These are phyloP conservation scores for Labrus mixtus DNA, from an alignment of 2,113 vertebrate genomes.

Conservation along the genomic window DNA sequence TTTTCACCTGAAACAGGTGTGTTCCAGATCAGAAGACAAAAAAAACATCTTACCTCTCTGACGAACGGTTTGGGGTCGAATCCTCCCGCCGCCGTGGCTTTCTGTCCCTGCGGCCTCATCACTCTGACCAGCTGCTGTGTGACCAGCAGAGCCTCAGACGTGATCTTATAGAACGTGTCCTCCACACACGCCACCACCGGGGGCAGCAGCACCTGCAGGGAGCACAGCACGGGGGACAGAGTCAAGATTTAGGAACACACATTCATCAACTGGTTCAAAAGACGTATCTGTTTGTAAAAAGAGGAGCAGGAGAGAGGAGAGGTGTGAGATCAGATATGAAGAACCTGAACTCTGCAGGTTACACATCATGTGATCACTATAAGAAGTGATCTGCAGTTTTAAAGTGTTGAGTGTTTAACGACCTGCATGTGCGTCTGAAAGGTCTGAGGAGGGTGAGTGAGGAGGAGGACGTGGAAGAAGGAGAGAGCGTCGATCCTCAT, in stretches of 20 bases:
- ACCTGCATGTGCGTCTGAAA: constrained; percentile 91
- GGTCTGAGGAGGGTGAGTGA: constrained; percentile 88
- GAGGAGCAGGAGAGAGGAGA: no score
- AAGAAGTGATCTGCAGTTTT: no score
- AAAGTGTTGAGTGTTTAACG: constrained; percentile 37
- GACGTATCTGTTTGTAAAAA: no score
- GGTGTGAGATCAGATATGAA: no score
- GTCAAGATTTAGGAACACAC: no score
- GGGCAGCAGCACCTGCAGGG: constrained; percentile 87
- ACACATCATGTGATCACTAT: no score
- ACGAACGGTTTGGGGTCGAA: constrained; percentile 86
- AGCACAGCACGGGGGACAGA: constrained; percentile 79
- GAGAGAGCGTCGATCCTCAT: constrained; percentile 97
- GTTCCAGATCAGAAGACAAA: no score
- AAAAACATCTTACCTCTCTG: constrained; percentile 69
- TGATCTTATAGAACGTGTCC: constrained; percentile 99
- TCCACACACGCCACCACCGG: constrained; percentile 97
- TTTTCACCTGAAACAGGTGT: no score
- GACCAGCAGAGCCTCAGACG: constrained; percentile 97
- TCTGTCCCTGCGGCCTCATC: constrained; percentile 83
- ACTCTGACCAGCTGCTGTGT: constrained; percentile 97
- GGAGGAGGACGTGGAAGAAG: constrained; percentile 96
- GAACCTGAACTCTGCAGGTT: no score
- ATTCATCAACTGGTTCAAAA: no score
- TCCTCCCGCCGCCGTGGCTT: constrained; percentile 1